Percentiles rank a stretch among this genome's conserved stretches.
Conservation (phyloP, 2,888 invertebrate genomes). For the Limnephilus lunatus region DNA sequence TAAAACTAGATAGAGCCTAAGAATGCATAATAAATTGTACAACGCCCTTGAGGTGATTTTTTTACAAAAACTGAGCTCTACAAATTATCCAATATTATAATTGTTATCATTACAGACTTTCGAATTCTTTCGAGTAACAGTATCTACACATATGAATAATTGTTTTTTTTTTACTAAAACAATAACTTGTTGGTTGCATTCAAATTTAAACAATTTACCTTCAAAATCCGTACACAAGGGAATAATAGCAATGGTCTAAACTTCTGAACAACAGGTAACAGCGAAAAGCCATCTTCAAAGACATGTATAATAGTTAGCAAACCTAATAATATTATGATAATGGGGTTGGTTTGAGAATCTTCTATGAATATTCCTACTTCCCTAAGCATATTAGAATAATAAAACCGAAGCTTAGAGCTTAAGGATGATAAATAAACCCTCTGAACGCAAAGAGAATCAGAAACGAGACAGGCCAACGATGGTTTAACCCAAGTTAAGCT, state of each 20-base stretch:
- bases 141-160: no score
- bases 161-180: no score
- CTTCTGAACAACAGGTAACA: not conserved
- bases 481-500: not conserved
- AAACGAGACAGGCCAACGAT: not conserved
- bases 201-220: not conserved
- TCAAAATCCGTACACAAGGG: not conserved
- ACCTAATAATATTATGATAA: not conserved
- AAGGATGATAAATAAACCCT: not conserved
- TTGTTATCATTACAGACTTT: no score
- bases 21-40: no score
- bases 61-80: no score
- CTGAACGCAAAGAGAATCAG: not conserved
- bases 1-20: no score
- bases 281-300: not conserved
- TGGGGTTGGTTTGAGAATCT: not conserved
- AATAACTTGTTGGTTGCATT: no score
- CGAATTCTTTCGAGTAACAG: no score
- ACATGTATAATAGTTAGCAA: not conserved
- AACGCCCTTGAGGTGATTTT: no score
- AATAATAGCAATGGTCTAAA: not conserved
- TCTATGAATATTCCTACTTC: not conserved
- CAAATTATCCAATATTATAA: no score
- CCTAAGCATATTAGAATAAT: not conserved
- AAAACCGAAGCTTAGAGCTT: not conserved